Evolutionary conservation across 2,797 vertebrate species (phyloP), one percentile per base, ranked within the genome.

Genomic region (Sciurus vulgaris): DNA sequence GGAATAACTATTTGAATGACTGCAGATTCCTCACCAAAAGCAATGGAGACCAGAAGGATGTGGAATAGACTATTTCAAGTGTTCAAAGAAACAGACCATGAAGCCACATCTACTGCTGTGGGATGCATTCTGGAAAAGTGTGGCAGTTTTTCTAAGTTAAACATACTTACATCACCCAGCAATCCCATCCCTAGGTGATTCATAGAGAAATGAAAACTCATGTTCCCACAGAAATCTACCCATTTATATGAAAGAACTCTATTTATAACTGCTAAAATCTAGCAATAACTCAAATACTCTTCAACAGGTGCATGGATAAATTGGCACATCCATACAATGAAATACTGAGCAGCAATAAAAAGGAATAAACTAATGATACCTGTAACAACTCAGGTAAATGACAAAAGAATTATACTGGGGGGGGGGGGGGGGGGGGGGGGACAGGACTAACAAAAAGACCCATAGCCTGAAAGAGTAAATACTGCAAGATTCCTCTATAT

Each of bases 11-110:
- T 9, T 22, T 33, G 78, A 56, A 56, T 59, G n/a, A 54, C 69
- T 63, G 26, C 51, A 86, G 56, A 89, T 90, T 93, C 86, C 86
- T 78, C 59, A 51, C 47, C 35, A 56, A 86, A 86, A 92, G 87
- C 44, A 83, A 95, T 9, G 44, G 78, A 28, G 11, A 69, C 78
- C 70, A 74, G 41, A 84, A 92, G 28, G 14, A 82, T 3, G 6
- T 44, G 49, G 22, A n/a, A 70, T 28, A 81, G 51, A 65, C 54
- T 41, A 69, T 38, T 91, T 47, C 30, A 67, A 82, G 51, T 14
- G 28, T 13, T 63, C 47, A 26, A 18, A 70, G n/a, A 89, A 76
- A 61, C 49, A 56, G 14, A 33, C 12, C 61, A 28, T 15, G 44
- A 61, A 38, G 49, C 22, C 59, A 73, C n/a, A 35, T 7, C 1